Percentiles rank a stretch among this genome's conserved stretches.
phyloP scores from a whole-genome alignment of 2,113 vertebrate species.

The Gadus macrocephalus region DNA sequence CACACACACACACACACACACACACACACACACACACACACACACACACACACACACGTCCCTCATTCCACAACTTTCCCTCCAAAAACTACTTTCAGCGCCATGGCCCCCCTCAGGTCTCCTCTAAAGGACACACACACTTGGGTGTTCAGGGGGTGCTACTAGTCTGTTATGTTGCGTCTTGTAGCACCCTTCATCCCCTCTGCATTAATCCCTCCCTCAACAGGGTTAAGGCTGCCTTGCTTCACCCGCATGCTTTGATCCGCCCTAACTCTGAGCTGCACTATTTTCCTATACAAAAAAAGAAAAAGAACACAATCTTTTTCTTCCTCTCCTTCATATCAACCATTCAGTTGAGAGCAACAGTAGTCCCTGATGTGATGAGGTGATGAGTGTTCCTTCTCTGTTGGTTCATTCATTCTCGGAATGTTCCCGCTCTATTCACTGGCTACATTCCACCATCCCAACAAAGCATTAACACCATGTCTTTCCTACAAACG shows the following conservation, averaged over 20 bases:
- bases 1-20: no score
- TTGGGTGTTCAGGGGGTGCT: slow-evolving; percentile 56
- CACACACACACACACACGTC: background rate
- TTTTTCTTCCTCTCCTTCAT: no score
- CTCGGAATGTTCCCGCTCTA: background rate
- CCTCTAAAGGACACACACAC: slow-evolving; percentile 21
- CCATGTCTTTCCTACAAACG: slow-evolving; percentile 26
- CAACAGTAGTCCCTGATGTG: no score
- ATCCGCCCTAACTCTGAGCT: slow-evolving; percentile 52
- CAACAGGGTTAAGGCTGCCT: no score
- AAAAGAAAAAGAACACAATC: no score
- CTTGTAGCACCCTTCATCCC: slow-evolving; percentile 28
- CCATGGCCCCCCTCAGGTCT: slow-evolving; percentile 27
- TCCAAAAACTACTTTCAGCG: slow-evolving; percentile 37
- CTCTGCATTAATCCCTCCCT: slow-evolving; percentile 32
- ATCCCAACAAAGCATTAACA: slow-evolving; percentile 30
- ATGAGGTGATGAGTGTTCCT: no score
- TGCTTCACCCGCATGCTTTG: slow-evolving; percentile 39
- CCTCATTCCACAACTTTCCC: background rate
- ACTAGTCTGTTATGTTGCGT: slow-evolving; percentile 63
- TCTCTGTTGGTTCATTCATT: no score
- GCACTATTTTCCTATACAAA: slow-evolving; percentile 38
- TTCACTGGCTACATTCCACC: slow-evolving; percentile 44
- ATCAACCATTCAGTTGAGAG: no score
- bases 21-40: background rate